phyloP scores from a whole-genome alignment of 2,113 vertebrate species.

The Corvus moneduloides region DNA sequence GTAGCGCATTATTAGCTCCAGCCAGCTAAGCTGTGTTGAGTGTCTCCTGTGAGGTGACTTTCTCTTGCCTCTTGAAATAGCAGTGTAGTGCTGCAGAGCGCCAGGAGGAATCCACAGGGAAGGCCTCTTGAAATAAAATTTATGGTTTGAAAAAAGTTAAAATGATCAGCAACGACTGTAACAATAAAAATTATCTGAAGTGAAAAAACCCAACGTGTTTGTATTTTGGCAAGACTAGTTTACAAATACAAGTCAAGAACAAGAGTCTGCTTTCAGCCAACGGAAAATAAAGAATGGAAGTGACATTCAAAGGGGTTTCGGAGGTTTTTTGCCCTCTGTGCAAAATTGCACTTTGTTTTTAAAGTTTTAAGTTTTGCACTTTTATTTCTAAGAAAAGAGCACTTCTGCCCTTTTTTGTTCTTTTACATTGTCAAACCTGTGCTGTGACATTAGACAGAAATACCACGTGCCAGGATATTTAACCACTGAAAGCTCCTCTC shows the following conservation, averaged over 20 bases:
- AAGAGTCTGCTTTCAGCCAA: constrained; percentile 51
- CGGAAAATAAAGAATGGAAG: constrained; percentile 57
- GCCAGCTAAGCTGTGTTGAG: constrained; percentile 62
- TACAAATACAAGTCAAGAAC: constrained; percentile 64
- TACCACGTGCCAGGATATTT: constrained; percentile 18
- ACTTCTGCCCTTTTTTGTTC: neutral
- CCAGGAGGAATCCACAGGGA: constrained; percentile 66
- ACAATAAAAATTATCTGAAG: constrained; percentile 43
- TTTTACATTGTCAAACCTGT: constrained; percentile 53
- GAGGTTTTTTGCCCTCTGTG: constrained; percentile 29
- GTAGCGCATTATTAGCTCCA: constrained; percentile 62
- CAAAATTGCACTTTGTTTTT: constrained; percentile 54
- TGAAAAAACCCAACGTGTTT: constrained; percentile 24
- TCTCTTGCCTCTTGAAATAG: constrained; percentile 52
- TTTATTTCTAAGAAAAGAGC: constrained; percentile 5
- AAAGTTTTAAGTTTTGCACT: constrained; percentile 15
- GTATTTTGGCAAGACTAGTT: constrained; percentile 69
- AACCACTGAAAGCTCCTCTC: constrained; percentile 37
- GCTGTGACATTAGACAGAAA: constrained; percentile 44
- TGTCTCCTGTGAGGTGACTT: constrained; percentile 60
- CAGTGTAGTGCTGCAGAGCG: constrained; percentile 67
- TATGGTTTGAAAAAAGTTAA: constrained; percentile 38
- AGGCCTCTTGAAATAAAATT: constrained; percentile 71
- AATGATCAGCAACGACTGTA: constrained; percentile 34
- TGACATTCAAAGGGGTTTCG: constrained; percentile 50